Conservation (phyloP, 2,888 invertebrate genomes). For the Candidula unifasciata region DNA sequence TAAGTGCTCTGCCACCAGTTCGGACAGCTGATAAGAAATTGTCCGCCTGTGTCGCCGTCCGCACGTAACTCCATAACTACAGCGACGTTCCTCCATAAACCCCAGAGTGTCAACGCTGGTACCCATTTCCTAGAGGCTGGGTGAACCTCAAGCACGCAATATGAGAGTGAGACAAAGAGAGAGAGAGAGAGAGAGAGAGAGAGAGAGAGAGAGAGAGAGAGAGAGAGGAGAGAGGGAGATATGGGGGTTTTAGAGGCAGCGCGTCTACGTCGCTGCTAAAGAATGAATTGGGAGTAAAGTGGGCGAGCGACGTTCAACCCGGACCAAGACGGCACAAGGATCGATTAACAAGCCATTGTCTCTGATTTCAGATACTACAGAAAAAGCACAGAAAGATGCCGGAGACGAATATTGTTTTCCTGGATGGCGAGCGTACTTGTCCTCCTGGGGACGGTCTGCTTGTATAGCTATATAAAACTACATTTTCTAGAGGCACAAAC, state of each 20-base stretch:
- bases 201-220: not conserved
- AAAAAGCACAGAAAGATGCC: not conserved
- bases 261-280: not conserved
- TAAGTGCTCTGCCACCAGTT: no score
- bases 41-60: no score
- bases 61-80: no score
- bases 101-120: no score
- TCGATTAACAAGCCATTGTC: not conserved
- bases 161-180: no score
- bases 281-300: not conserved
- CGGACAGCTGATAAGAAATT: no score
- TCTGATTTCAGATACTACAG: not conserved
- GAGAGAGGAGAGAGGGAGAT: not conserved
- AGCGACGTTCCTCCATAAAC: no score
- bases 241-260: not conserved
- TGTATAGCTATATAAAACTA: not conserved
- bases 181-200: constrained; percentile 6
- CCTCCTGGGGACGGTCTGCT: not conserved
- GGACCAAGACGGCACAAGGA: not conserved
- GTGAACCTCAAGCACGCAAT: no score
- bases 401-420: not conserved
- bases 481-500: not conserved
- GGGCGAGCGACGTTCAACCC: not conserved
- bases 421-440: not conserved
- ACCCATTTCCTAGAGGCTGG: no score